Conservation (phyloP, 2,113 vertebrate genomes). For the Sylvilagus bachmani region DNA sequence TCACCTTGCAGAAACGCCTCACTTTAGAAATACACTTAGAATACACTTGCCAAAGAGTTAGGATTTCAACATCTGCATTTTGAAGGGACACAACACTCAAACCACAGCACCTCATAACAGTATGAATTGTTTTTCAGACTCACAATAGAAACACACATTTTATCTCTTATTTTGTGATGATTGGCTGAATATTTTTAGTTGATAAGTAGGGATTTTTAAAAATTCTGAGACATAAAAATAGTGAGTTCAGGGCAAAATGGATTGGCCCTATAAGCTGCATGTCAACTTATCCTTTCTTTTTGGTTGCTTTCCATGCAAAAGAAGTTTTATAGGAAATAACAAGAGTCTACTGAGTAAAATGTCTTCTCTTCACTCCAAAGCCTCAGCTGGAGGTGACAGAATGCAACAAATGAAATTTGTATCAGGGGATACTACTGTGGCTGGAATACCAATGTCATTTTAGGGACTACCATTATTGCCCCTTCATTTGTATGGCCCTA, state of each 20-base stretch:
- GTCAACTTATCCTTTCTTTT: not conserved
- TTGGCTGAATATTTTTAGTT: not conserved
- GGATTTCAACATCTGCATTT: not conserved
- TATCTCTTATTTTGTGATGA: not conserved
- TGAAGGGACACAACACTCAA: not conserved
- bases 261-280: not conserved
- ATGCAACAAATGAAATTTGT: not conserved
- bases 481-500: not conserved
- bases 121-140: slow-evolving; percentile 4
- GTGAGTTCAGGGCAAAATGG: slow-evolving; percentile 10
- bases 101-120: not conserved
- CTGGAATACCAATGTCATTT: not conserved
- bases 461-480: not conserved
- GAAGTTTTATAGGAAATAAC: not conserved
- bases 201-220: not conserved
- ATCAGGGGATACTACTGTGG: not conserved
- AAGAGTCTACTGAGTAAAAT: not conserved
- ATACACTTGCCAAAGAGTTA: not conserved
- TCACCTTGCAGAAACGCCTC: not conserved
- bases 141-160: slow-evolving; percentile 5
- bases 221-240: not conserved
- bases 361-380: not conserved
- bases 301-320: not conserved
- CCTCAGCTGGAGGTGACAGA: not conserved
- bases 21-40: not conserved